Base-by-base conservation (phyloP, 2,113 vertebrate species). In the Trogon melanurus region DNA sequence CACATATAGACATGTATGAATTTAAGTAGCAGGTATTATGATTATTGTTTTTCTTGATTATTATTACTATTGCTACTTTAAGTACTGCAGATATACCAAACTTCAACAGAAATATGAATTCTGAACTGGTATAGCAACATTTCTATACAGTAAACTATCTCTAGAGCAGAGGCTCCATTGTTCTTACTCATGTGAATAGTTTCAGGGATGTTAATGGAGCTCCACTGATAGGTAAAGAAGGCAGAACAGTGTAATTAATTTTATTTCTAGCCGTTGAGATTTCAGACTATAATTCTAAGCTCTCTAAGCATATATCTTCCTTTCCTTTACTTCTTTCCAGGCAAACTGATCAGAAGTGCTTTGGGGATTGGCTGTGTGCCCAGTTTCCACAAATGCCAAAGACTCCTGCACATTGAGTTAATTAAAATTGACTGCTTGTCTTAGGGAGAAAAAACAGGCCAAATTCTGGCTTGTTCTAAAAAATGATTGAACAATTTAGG, bases 401-500 rank as follows among this genome's bases (percentile, higher is more conserved):
- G 79, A 88, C 78, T 98, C 89, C 88, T 96, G 89, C 92, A 95
- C 71, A 91, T 38, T 58, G 81, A 98, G 97, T 98, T 98, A 98
- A 98, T 98, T 98, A 98, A 98, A 98, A 98, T 97, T 98, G 98
- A 98, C 97, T 98, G 97, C 96, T 98, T 97, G 97, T 98, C 97
- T 97, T 96, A 97, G 83, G 79, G 79, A 97, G 94, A 98, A 96
- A 96, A 97, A 98, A 95, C 85, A 91, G 79, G 56, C 70, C 96
- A 94, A 91, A 97, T 96, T 97, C 94, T 17, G 34, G 34, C 91
- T 97, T 96, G 71, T 97, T 97, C 92, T 93, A 85, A 97, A 96
- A 96, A 97, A 79, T 60, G 50, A 97, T 65, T 92, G 81, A 97
- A 95, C 85, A 97, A 94, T 95, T 97, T 97, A 96, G 73, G 60